phyloP scores from a whole-genome alignment of 2,113 vertebrate genomes.

The Oreocharis arfaki region DNA sequence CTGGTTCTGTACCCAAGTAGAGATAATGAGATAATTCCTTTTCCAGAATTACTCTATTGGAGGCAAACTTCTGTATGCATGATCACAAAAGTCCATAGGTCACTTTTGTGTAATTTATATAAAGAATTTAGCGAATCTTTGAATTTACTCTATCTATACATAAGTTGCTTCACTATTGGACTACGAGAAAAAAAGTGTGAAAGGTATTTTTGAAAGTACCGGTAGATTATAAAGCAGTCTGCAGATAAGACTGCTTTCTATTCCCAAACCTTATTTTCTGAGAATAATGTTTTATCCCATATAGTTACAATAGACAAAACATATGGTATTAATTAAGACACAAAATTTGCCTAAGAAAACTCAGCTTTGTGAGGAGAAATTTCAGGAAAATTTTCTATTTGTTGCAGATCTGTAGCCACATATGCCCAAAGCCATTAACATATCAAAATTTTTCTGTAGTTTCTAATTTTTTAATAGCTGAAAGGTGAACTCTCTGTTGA shows the following conservation, averaged over 20 bases:
- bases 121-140: not conserved
- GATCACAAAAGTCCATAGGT: not conserved
- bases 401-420: not conserved
- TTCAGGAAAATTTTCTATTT: not conserved
- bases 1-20: not conserved
- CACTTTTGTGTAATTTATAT: accelerated
- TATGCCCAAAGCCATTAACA: not conserved
- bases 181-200: not conserved
- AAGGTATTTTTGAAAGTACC: not conserved
- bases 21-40: not conserved
- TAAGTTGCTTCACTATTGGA: not conserved
- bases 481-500: not conserved
- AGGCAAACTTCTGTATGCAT: not conserved
- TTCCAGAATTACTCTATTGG: not conserved
- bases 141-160: not conserved
- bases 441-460: not conserved
- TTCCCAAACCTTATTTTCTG: not conserved
- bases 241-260: not conserved
- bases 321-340: not conserved
- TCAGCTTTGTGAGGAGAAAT: not conserved
- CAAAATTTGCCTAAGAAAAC: not conserved
- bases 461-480: not conserved
- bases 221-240: not conserved
- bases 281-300: not conserved
- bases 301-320: not conserved